These are phyloP conservation scores for Drosophila kanapiae DNA, from an alignment of 1,140 invertebrate species.

Conservation along the genomic window DNA sequence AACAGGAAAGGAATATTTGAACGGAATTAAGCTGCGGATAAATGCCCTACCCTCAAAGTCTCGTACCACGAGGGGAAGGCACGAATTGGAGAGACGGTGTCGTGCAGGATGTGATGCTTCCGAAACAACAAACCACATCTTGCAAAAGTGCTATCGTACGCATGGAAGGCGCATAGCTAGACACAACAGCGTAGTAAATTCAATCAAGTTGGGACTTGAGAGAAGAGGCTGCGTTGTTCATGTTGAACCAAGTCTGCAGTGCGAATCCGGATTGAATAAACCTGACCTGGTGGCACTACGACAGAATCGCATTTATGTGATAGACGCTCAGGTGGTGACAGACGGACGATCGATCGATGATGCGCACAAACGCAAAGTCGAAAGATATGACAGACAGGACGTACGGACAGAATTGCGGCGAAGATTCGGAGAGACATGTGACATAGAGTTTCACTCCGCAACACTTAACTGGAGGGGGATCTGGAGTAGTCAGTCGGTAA, in stretches of 20 bases:
- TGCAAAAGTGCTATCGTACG: not conserved
- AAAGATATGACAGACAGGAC: constrained; percentile 11
- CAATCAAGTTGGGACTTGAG: not conserved
- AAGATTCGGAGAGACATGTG: not conserved
- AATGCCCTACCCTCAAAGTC: constrained; percentile 39
- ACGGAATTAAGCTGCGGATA: constrained; percentile 39
- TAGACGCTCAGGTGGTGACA: constrained; percentile 8
- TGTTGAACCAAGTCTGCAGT: not conserved
- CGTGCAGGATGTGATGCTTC: constrained; percentile 27
- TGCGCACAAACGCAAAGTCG: constrained; percentile 18
- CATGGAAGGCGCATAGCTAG: constrained; percentile 4
- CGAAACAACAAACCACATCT: constrained; percentile 34
- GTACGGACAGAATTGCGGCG: not conserved
- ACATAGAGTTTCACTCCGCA: constrained; percentile 1
- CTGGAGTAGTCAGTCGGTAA: constrained; percentile 13
- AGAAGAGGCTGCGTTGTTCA: not conserved
- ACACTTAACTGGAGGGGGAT: constrained; percentile 12
- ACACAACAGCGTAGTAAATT: constrained; percentile 7
- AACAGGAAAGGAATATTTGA: constrained; percentile 86
- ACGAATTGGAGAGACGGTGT: constrained; percentile 14
- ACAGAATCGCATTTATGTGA: constrained; percentile 13
- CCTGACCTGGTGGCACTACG: constrained; percentile 7
- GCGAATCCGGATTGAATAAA: not conserved
- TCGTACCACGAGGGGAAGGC: constrained; percentile 23
- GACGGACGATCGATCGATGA: constrained; percentile 5